Conservation (phyloP, 2,888 invertebrate species). For the Euclidia mi region DNA sequence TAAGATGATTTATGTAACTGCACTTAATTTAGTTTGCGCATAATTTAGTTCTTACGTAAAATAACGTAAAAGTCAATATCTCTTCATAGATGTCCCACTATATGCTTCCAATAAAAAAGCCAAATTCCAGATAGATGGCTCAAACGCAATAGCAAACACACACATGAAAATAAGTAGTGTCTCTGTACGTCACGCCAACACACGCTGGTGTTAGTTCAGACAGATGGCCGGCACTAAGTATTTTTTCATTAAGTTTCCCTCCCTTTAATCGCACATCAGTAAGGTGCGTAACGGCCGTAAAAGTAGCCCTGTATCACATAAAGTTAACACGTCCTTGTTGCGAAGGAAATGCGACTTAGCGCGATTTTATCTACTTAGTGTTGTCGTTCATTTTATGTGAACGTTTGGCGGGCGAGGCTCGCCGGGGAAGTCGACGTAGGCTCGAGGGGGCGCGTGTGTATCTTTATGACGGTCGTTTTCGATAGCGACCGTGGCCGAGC, state of each 20-base stretch:
- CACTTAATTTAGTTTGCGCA: too few relatives aligned
- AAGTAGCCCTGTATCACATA: constrained; percentile 57
- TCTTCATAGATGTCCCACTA: too few relatives aligned
- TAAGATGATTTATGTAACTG: too few relatives aligned
- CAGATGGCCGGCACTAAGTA: constrained; percentile 27
- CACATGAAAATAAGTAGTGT: not conserved
- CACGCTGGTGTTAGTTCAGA: not conserved
- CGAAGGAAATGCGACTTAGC: constrained; percentile 63
- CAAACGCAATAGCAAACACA: not conserved
- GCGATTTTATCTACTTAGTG: constrained; percentile 65
- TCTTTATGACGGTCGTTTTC: constrained; percentile 66
- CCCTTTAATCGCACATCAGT: constrained; percentile 45
- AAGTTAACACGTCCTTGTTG: constrained; percentile 53
- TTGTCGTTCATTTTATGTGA: constrained; percentile 66
- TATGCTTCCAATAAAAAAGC: too few relatives aligned
- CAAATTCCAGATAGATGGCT: too few relatives aligned
- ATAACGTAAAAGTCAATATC: too few relatives aligned
- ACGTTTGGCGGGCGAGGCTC: constrained; percentile 31
- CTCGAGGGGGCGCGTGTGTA: constrained; percentile 48
- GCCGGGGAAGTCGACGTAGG: not conserved
- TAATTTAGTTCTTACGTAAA: too few relatives aligned
- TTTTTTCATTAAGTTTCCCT: constrained; percentile 47
- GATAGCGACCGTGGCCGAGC: constrained; percentile 19
- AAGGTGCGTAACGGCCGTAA: constrained; percentile 58
- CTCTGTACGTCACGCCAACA: not conserved